phyloP scores from a whole-genome alignment of 2,113 vertebrate species.

The Neolamprologus sp. region DNA sequence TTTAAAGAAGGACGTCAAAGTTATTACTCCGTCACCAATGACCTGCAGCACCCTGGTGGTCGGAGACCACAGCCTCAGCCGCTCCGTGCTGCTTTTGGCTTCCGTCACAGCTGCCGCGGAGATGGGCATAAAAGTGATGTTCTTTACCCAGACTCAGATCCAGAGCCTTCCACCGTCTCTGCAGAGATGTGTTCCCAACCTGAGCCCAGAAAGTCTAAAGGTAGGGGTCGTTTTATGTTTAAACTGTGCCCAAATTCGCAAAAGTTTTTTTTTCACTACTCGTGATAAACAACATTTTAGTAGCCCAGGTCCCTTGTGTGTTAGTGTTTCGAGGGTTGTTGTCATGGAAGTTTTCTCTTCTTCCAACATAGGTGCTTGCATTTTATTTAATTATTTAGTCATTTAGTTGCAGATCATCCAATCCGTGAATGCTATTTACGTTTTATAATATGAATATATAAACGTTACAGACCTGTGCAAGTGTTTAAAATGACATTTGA shows the following conservation, averaged over 20 bases:
- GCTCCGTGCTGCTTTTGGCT: slow-evolving; percentile 61
- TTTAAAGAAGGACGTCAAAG: not conserved
- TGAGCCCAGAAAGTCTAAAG: slow-evolving; percentile 63
- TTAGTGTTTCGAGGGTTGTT: not conserved
- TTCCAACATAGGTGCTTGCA: not conserved
- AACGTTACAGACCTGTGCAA: not conserved
- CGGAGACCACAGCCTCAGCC: slow-evolving; percentile 49
- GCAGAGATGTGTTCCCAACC: slow-evolving; percentile 36
- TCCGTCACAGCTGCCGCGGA: slow-evolving; percentile 67
- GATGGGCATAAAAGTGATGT: slow-evolving; percentile 49
- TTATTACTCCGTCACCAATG: not conserved
- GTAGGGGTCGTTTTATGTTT: slow-evolving; percentile 8
- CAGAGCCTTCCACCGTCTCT: slow-evolving; percentile 60
- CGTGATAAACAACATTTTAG: not conserved
- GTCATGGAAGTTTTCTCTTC: not conserved
- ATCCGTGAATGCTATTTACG: not conserved
- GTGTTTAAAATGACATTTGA: not conserved
- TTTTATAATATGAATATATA: not conserved
- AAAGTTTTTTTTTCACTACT: not conserved
- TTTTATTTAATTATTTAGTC: not conserved
- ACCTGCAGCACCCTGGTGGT: slow-evolving; percentile 38
- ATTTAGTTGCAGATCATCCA: not conserved
- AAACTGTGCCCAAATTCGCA: not conserved
- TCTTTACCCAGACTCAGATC: slow-evolving; percentile 63
- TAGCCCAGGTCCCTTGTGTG: not conserved